Conservation (phyloP, 2,797 vertebrate species). For the Lacerta agilis region DNA sequence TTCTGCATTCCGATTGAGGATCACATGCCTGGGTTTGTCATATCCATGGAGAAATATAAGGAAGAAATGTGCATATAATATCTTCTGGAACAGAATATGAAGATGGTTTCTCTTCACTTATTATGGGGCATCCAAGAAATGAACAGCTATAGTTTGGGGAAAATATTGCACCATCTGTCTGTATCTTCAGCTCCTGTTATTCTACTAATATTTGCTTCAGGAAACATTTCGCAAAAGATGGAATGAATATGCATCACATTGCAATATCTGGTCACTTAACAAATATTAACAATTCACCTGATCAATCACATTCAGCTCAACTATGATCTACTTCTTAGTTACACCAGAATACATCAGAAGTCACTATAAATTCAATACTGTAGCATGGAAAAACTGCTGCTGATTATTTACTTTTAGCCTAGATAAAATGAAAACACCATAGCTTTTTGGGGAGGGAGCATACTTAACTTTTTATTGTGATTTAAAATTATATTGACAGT, state of each 20-base stretch:
- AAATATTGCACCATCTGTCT: background rate
- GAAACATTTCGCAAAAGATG: background rate
- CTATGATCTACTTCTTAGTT: background rate
- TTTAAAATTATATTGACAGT: background rate
- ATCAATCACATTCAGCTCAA: background rate
- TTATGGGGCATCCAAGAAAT: background rate
- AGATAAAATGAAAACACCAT: background rate
- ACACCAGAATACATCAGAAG: background rate
- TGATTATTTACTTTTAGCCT: background rate
- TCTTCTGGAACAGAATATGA: background rate
- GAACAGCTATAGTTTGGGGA: background rate
- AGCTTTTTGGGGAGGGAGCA: background rate
- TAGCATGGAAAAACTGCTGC: background rate
- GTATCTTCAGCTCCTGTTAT: background rate
- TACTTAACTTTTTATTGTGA: background rate
- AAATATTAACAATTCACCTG: background rate
- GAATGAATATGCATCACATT: background rate
- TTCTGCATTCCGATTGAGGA: background rate
- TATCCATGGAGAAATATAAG: background rate
- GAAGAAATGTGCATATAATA: background rate
- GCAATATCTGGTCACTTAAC: background rate
- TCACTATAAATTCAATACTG: background rate
- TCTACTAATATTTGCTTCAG: background rate
- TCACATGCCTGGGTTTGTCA: background rate
- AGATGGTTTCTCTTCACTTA: background rate